A percentile compares a stretch with the other conserved stretches of the same genome.
phyloP scores from a whole-genome alignment of 2,888 invertebrate species.

The Acanthosepion pharaonis region DNA sequence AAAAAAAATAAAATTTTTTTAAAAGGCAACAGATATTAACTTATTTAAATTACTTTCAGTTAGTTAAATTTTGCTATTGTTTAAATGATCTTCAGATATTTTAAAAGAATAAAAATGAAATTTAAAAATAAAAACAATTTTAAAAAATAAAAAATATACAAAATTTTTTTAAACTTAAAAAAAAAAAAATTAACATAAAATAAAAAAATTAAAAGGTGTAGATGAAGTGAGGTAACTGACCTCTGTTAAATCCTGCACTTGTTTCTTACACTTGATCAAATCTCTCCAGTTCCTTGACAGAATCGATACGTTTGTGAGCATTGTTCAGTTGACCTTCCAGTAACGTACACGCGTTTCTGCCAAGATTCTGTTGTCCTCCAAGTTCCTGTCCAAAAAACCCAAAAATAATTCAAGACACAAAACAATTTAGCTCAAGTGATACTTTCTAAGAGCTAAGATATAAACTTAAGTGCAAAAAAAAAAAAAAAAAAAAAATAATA shows the following conservation, averaged over 20 bases:
- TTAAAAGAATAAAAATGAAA: too few relatives aligned
- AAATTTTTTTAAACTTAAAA: not conserved
- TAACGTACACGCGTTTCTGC: slow-evolving; percentile 93
- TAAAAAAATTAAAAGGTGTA: too few relatives aligned
- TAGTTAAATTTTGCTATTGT: too few relatives aligned
- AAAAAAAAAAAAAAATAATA: too few relatives aligned
- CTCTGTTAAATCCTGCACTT: slow-evolving; percentile 65
- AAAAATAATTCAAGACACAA: not conserved
- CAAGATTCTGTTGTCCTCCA: slow-evolving; percentile 91
- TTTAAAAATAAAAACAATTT: too few relatives aligned
- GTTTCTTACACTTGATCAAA: slow-evolving; percentile 87
- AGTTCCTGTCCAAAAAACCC: slow-evolving; percentile 78
- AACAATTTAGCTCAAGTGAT: not conserved
- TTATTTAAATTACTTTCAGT: too few relatives aligned
- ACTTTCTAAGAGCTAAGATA: not conserved
- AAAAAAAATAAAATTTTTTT: too few relatives aligned
- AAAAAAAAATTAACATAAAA: not conserved
- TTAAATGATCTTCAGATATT: too few relatives aligned
- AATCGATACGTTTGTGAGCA: slow-evolving; percentile 88
- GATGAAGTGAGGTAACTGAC: not conserved
- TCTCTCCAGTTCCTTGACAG: slow-evolving; percentile 89
- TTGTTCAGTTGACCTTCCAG: slow-evolving; percentile 90
- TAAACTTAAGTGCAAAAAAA: too few relatives aligned
- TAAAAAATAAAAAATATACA: too few relatives aligned
- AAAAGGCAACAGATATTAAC: too few relatives aligned